Evolutionary conservation across 2,888 invertebrate species (phyloP).

Genomic region (Nysson spinosus): DNA sequence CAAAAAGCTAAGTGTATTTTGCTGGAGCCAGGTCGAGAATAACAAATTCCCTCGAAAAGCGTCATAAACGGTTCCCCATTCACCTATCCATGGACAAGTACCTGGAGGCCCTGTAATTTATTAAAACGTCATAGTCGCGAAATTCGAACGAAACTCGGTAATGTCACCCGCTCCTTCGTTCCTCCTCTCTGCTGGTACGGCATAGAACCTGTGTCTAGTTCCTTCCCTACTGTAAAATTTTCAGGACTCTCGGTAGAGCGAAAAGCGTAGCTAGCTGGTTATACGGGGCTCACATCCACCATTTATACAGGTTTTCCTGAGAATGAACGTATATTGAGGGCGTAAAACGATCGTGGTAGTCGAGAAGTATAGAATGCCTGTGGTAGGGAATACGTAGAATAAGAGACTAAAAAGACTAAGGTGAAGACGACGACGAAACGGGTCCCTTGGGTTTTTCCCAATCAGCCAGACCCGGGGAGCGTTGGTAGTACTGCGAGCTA

Average conservation of each 20-base stretch:
- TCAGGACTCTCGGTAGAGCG: slow-evolving; percentile 45
- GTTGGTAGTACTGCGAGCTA: slow-evolving; percentile 43
- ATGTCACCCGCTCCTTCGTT: slow-evolving; percentile 12
- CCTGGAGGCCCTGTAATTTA: slow-evolving; percentile 52
- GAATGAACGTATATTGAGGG: slow-evolving; percentile 44
- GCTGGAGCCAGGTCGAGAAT: slow-evolving; percentile 25
- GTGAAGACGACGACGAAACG: slow-evolving; percentile 64
- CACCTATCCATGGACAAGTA: slow-evolving; percentile 38
- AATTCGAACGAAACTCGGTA: slow-evolving; percentile 45
- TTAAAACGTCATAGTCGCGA: slow-evolving; percentile 57
- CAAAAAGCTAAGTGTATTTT: slow-evolving; percentile 5
- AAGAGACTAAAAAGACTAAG: slow-evolving; percentile 62
- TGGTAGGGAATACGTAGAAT: slow-evolving; percentile 39
- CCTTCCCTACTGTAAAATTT: slow-evolving; percentile 55
- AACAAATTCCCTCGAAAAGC: slow-evolving; percentile 57
- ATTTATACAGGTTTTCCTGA: slow-evolving; percentile 54
- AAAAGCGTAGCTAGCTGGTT: slow-evolving; percentile 33
- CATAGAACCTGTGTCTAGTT: slow-evolving; percentile 38
- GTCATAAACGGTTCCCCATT: slow-evolving; percentile 58
- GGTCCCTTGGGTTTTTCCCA: slow-evolving; percentile 71
- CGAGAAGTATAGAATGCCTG: not conserved
- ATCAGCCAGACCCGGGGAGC: slow-evolving; percentile 64
- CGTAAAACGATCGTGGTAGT: slow-evolving; percentile 55
- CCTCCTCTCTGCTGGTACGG: slow-evolving; percentile 8
- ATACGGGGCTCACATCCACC: slow-evolving; percentile 41